These are phyloP conservation scores for Sarcophaga bullata DNA, from an alignment of 1,140 invertebrate species.

Conservation along the genomic window DNA sequence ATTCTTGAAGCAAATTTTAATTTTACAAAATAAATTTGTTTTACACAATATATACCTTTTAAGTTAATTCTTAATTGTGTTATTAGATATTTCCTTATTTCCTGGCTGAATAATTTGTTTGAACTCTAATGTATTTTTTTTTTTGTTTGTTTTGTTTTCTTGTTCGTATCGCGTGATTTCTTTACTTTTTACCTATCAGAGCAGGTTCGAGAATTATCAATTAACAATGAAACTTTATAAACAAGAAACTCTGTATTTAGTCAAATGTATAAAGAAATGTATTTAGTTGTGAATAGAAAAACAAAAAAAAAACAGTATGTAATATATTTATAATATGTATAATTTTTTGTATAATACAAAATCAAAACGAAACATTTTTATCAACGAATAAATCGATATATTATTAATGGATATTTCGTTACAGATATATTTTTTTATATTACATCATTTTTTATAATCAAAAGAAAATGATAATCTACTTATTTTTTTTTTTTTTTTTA, in stretches of 20 bases:
- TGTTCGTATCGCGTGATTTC: too few relatives aligned
- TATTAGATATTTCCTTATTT: too few relatives aligned
- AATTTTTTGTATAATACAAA: constrained; percentile 12
- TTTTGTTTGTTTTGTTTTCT: too few relatives aligned
- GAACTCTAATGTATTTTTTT: too few relatives aligned
- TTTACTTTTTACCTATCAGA: too few relatives aligned
- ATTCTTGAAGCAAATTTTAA: too few relatives aligned
- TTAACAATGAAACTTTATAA: not conserved
- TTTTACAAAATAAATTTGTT: too few relatives aligned
- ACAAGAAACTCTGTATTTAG: not conserved
- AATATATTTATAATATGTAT: not conserved
- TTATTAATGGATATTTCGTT: not conserved
- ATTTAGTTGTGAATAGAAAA: constrained; percentile 14
- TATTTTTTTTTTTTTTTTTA: not conserved
- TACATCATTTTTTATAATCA: not conserved
- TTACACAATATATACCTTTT: too few relatives aligned
- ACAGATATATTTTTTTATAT: not conserved
- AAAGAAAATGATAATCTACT: constrained; percentile 2
- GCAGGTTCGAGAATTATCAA: too few relatives aligned
- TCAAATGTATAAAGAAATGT: constrained; percentile 20
- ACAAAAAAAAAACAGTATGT: not conserved
- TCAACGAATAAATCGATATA: constrained; percentile 4
- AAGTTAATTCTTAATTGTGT: too few relatives aligned
- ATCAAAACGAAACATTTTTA: not conserved
- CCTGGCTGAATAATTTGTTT: too few relatives aligned